Evolutionary conservation across 2,113 vertebrate species (phyloP), one percentile per base, ranked within the genome.

Genomic region (Microcebus tavaratra): DNA sequence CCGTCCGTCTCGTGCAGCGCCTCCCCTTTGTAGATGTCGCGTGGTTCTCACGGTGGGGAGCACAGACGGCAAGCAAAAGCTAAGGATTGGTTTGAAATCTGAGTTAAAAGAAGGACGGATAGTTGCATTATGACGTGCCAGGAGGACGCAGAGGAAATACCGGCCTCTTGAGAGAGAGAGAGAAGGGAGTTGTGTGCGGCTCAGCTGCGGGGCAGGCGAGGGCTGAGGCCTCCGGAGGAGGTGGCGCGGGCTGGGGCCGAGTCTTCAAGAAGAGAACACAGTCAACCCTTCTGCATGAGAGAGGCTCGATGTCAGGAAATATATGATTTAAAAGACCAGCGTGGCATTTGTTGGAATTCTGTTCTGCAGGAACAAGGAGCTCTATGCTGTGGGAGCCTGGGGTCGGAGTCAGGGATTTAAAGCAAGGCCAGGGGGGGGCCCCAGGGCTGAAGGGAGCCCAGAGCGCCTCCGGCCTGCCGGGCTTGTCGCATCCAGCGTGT

Each of bases 401-500:
- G 8, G n/a, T 45, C 21, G 6, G 4, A 53, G 21, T 17, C 8
- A 57, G 55, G 68, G 5, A 11, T 65, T 7, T 72, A 79, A 53
- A 21, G 45, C 39, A 45, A 21, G 45, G 36, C 12, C 12, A 7
- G 42, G 13, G 18, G 18, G 1, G 39, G 11, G 18, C 34, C 7
- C 48, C 27, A 48, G 76, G 18, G 1, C 39, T 18, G 4, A 42
- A 59, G 57, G 13, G 21, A 20, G 31, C 76, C 53, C 17, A 55
- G 20, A 79, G 76, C 48, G 21, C 31, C 31, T 79, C 48, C 18
- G 5, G 10, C 6, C 48, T 53, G 31, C 34, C 13, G 21, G 48
- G 31, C 2, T 1, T 6, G 10, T n/a, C 10, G 73, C 15, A 45
- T 27, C 21, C 13, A 2, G 45, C 7, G 72, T 8, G 1, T 23